Evolutionary conservation across 64 coral and sea anemone genomes (phyloP).

Genomic region (Montipora efflorescens): DNA sequence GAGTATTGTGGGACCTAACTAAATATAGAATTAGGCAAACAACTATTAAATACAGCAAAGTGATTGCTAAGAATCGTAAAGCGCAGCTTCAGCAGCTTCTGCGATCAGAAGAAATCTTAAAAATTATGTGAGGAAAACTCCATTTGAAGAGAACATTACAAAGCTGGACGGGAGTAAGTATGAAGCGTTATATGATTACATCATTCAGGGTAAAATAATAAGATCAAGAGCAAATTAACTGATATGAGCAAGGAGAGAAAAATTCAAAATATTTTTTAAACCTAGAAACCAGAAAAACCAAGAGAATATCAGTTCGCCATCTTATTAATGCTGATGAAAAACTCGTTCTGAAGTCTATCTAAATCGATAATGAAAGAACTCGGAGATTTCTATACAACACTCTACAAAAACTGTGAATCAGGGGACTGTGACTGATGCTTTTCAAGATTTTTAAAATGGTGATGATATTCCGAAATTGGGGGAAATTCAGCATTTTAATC

Average conservation of each 20-base stretch:
- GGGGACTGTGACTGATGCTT: background rate
- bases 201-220: background rate
- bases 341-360: background rate
- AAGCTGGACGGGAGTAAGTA: background rate
- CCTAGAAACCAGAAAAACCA: too few relatives aligned
- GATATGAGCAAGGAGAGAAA: too few relatives aligned
- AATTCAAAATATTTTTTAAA: too few relatives aligned
- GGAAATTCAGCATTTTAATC: background rate
- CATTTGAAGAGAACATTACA: background rate
- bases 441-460: background rate
- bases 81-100: background rate
- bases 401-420: background rate
- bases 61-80: background rate
- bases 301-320: too few relatives aligned
- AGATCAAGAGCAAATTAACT: too few relatives aligned
- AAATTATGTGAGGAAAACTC: background rate
- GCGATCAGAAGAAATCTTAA: background rate
- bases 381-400: background rate
- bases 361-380: background rate
- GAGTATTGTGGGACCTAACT: background rate
- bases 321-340: background rate
- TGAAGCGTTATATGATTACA: slow-evolving; percentile 11
- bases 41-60: background rate
- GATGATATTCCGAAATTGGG: slow-evolving; percentile 36
- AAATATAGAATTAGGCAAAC: background rate